phyloP scores from a whole-genome alignment of 1,140 invertebrate genomes.

The Frieseomelitta varia region DNA sequence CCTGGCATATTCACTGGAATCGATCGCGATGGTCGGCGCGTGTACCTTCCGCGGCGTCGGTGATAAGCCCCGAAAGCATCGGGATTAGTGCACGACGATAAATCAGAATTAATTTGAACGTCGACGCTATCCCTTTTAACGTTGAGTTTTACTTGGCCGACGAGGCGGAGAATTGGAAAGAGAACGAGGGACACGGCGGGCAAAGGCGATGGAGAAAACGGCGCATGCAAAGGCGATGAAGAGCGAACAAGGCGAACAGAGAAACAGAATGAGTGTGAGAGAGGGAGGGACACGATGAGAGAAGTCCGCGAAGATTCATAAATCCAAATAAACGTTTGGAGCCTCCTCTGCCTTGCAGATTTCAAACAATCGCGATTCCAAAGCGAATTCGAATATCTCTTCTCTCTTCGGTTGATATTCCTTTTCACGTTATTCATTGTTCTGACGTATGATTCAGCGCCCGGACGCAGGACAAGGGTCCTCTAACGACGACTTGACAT shows the following conservation, averaged over 20 bases:
- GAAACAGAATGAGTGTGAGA: conserved; percentile 16
- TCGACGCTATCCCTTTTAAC: conserved; percentile 65
- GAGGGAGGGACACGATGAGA: background rate
- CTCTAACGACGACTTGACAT: conserved; percentile 39
- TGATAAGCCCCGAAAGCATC: conserved; percentile 53
- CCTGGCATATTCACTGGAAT: conserved; percentile 5
- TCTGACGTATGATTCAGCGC: conserved; percentile 36
- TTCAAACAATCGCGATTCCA: conserved; percentile 45
- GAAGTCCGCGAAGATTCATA: conserved; percentile 71
- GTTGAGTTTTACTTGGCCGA: conserved; percentile 65
- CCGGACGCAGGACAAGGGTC: conserved; percentile 29
- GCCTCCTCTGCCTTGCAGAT: conserved; percentile 51
- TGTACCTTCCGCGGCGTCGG: conserved; percentile 19
- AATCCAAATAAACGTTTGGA: conserved; percentile 75
- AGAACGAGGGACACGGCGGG: background rate
- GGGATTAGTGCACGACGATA: conserved; percentile 67
- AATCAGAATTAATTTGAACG: conserved; percentile 77
- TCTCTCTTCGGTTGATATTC: conserved; percentile 35
- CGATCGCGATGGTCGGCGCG: conserved; percentile 20
- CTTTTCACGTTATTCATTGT: conserved; percentile 48
- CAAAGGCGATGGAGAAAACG: background rate
- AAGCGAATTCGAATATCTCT: conserved; percentile 46
- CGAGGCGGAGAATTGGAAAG: conserved; percentile 42
- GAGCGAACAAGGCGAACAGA: no score
- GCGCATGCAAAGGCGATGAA: background rate